Conservation (phyloP, 2,888 invertebrate genomes). For the Tetragonisca angustula region DNA sequence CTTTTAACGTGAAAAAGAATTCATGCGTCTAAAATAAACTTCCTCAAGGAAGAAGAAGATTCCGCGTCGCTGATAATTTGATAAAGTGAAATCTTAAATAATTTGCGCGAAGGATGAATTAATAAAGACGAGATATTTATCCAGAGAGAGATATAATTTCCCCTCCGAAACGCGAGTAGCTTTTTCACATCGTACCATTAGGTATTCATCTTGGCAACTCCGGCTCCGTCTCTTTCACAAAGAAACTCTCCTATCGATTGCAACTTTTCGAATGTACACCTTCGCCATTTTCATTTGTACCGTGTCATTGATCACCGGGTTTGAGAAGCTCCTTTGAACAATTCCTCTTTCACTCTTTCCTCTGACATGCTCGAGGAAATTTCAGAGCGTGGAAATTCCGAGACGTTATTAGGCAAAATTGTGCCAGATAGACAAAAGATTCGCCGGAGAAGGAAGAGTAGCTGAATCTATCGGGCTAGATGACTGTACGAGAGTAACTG, state of each 20-base stretch:
- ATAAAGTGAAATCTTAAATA: background rate
- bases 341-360: background rate
- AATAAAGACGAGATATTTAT: background rate
- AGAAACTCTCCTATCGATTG: background rate
- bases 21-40: background rate
- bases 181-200: background rate
- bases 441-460: background rate
- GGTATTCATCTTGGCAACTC: background rate
- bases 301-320: slow-evolving; percentile 5
- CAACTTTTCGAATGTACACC: slow-evolving; percentile 3
- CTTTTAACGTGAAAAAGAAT: background rate
- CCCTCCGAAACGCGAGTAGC: too few species aligned
- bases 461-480: slow-evolving; percentile 8
- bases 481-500: slow-evolving; percentile 7
- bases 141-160: background rate
- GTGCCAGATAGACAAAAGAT: background rate
- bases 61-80: background rate
- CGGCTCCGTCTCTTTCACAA: background rate
- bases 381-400: background rate
- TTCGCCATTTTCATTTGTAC: background rate
- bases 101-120: background rate
- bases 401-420: slow-evolving; percentile 20
- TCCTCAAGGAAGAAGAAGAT: background rate
- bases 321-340: background rate
- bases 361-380: background rate